Base-by-base conservation (phyloP, 2,113 vertebrate species). In the Tonatia bakeri region DNA sequence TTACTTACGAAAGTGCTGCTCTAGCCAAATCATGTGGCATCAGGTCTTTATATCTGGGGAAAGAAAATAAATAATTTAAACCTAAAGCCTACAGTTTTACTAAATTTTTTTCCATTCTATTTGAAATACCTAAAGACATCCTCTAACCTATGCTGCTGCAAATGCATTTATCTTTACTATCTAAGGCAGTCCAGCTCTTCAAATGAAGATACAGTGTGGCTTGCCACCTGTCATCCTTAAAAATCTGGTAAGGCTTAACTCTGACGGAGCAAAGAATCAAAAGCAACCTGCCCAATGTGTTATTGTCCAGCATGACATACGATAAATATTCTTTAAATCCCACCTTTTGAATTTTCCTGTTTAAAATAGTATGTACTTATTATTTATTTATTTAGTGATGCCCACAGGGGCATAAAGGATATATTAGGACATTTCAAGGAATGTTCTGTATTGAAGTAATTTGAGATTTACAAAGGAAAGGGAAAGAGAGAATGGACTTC, bases 11-110 rank as follows among this genome's bases (percentile, higher is more conserved):
- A 94, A 99, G 98, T 3, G 99, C 99, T 92, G 99, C 99, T 98
- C 99, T 99, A 69, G 99, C 99, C 90, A 99, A 96, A 97, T 99
- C 99, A 69, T 99, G 99, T 0, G 99, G 99, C 99, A 99, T 99
- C 81, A 99, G 97, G 87, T 99, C 99, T 19, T 98, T 98, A 12
- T 99, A 99, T 38, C 99, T 99, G 97, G 43, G 89, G 45, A 91
- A 96, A 92, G 90, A 91, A 91, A 75, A 89, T 33, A 94, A n/a
- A 95, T 82, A 90, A 92, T 73, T 95, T 90, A 95, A 94, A 61
- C 28, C 52, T 56, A 93, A 90, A 84, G 8, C 67, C n/a, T 88
- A 72, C n/a, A 54, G 12, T 45, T 88, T 94, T 67, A 83, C 52
- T 64, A 61, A 72, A 90, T 12, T 24, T 43, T 22, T 80, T 85